These are phyloP conservation scores for Indicator indicator DNA, from an alignment of 2,113 vertebrate genomes.

Conservation along the genomic window DNA sequence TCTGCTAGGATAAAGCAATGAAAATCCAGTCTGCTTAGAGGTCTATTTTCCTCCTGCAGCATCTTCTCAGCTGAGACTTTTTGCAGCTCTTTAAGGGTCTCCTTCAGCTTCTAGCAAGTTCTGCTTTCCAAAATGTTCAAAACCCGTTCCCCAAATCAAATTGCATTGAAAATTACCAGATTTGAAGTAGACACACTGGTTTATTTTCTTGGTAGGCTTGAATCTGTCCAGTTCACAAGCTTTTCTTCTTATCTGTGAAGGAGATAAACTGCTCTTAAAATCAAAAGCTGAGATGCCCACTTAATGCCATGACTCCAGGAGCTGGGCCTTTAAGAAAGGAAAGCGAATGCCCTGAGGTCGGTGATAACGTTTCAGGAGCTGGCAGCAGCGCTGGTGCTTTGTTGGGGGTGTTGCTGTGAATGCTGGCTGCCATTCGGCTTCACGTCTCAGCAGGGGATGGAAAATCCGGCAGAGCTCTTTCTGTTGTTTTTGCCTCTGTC, in stretches of 20 bases:
- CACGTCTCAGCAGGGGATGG: constrained; percentile 10
- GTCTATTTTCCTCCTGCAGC: not conserved
- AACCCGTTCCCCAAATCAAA: not conserved
- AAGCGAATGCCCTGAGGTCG: not conserved
- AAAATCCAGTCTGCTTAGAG: not conserved
- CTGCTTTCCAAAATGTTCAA: not conserved
- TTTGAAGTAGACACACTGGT: not conserved
- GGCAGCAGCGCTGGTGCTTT: not conserved
- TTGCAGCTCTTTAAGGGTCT: not conserved
- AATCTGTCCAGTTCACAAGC: not conserved
- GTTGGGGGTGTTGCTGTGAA: constrained; percentile 1
- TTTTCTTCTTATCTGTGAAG: not conserved
- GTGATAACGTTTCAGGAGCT: constrained; percentile 33
- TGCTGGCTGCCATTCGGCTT: constrained; percentile 28
- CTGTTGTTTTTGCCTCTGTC: not conserved
- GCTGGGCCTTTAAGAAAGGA: not conserved
- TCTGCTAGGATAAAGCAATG: not conserved
- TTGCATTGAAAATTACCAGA: not conserved
- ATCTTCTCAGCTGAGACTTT: not conserved
- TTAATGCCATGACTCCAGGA: constrained; percentile 13
- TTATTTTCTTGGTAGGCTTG: not conserved
- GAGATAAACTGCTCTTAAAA: not conserved
- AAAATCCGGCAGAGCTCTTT: constrained; percentile 21
- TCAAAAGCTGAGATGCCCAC: not conserved
- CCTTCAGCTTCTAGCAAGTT: not conserved